These are phyloP conservation scores for Mactromeris polynyma DNA, from an alignment of 2,888 invertebrate species.

Conservation along the genomic window DNA sequence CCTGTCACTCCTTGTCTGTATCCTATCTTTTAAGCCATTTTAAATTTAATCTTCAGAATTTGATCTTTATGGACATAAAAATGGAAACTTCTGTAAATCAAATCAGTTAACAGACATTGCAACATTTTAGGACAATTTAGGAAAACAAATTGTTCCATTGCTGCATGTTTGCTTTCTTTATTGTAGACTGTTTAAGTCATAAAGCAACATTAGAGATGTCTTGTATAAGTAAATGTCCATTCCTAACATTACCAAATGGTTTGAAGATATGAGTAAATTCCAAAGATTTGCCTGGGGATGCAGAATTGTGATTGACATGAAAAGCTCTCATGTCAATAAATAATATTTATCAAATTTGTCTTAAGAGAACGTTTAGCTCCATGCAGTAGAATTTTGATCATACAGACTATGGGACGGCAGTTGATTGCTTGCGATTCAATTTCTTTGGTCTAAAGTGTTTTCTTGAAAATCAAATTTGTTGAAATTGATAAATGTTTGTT, in stretches of 20 bases:
- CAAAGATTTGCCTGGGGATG: neutral
- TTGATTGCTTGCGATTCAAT: neutral
- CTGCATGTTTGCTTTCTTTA: neutral
- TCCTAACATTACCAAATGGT: neutral
- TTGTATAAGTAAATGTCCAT: slow-evolving; percentile 1
- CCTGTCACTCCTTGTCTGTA: neutral
- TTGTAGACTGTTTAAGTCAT: neutral
- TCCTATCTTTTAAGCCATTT: neutral
- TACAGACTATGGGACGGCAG: neutral
- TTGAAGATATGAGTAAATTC: neutral
- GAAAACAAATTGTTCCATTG: neutral
- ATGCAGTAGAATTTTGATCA: neutral
- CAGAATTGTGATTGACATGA: neutral
- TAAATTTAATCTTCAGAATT: neutral
- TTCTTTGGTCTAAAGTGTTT: neutral
- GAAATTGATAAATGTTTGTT: neutral
- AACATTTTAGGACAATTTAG: neutral
- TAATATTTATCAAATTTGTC: neutral
- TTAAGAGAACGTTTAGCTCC: neutral
- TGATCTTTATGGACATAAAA: neutral
- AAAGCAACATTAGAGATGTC: neutral
- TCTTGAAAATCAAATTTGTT: slow-evolving; percentile 16
- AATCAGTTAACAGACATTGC: neutral
- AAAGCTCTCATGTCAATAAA: neutral
- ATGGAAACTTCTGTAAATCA: neutral